Percentiles rank a stretch among this genome's conserved stretches.
Evolutionary conservation across 1,140 invertebrate genomes (phyloP).

Genomic region (Brevipalpus yothersi): DNA sequence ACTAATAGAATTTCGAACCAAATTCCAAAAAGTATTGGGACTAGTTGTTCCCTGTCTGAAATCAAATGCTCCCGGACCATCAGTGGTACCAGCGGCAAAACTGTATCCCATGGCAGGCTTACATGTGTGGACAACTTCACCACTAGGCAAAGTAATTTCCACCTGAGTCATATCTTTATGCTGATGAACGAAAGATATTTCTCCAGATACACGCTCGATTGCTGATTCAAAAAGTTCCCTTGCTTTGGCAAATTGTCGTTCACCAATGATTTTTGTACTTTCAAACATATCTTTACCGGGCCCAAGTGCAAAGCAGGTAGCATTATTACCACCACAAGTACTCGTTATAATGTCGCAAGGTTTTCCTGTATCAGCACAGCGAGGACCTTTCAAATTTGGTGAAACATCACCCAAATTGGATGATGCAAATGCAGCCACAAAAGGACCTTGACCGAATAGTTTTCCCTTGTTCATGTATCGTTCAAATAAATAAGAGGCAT

Average conservation of each 20-base stretch:
- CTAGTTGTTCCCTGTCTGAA: conserved; percentile 29
- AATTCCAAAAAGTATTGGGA: conserved; percentile 6
- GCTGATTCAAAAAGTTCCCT: conserved; percentile 30
- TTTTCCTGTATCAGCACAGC: conserved; percentile 32
- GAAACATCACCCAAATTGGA: conserved; percentile 23
- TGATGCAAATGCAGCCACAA: conserved; percentile 24
- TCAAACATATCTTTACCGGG: conserved; percentile 66
- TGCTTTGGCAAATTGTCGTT: conserved; percentile 43
- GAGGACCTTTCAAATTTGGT: conserved; percentile 22
- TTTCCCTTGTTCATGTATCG: conserved; percentile 35
- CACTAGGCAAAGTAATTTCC: conserved; percentile 1
- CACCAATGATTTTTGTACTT: conserved; percentile 66
- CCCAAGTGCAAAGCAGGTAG: conserved; percentile 51
- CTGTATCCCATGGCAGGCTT: conserved; percentile 21
- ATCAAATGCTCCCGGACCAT: conserved; percentile 67
- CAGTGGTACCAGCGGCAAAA: conserved; percentile 78
- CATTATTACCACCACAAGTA: conserved; percentile 31
- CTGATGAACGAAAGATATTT: conserved; percentile 45
- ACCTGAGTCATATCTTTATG: conserved; percentile 52
- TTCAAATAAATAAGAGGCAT: conserved; percentile 60
- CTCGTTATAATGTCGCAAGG: conserved; percentile 44
- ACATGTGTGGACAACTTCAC: conserved; percentile 17
- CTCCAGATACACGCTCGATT: conserved; percentile 31
- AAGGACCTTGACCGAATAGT: conserved; percentile 16
- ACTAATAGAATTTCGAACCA: conserved; percentile 16